Conservation (phyloP, 2,888 invertebrate genomes). For the Melinopterus prodromus region DNA sequence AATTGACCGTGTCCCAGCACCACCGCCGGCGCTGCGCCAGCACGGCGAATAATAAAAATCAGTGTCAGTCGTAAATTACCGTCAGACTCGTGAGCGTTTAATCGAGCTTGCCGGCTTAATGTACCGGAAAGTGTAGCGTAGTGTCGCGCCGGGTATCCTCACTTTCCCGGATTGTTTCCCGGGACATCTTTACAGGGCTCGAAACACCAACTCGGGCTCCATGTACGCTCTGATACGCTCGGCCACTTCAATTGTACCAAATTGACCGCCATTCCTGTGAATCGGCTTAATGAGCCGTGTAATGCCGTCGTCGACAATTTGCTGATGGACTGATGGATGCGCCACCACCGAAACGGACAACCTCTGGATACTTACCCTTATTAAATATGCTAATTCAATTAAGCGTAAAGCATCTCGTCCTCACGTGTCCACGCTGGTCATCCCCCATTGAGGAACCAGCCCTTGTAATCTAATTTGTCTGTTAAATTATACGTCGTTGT, state of each 20-base stretch:
- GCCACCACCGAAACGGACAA: slow-evolving; percentile 7
- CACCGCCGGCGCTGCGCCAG: too few relatives aligned
- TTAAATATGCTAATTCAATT: slow-evolving; percentile 38
- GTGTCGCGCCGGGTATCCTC: slow-evolving; percentile 19
- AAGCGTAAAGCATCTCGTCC: slow-evolving; percentile 18
- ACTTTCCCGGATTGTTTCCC: slow-evolving; percentile 28
- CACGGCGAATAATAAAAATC: too few relatives aligned
- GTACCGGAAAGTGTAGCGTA: slow-evolving; percentile 31
- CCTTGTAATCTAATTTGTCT: not conserved
- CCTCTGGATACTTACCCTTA: slow-evolving; percentile 35
- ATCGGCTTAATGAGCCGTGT: slow-evolving; percentile 43
- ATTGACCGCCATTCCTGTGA: slow-evolving; percentile 39
- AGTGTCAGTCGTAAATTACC: not conserved
- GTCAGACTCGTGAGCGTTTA: slow-evolving; percentile 9
- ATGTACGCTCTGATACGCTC: slow-evolving; percentile 17
- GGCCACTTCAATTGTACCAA: slow-evolving; percentile 36
- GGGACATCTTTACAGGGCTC: slow-evolving; percentile 9
- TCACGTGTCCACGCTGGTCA: not conserved
- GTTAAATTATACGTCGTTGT: not conserved
- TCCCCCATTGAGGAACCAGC: not conserved
- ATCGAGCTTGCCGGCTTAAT: slow-evolving; percentile 27
- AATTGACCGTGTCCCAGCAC: too few relatives aligned
- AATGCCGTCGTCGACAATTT: slow-evolving; percentile 31
- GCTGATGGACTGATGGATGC: not conserved
- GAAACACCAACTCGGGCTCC: slow-evolving; percentile 14